A percentile compares a stretch with the other conserved stretches of the same genome.
These are phyloP conservation scores for Arenaria interpres DNA, from an alignment of 2,113 vertebrate genomes.

Conservation along the genomic window DNA sequence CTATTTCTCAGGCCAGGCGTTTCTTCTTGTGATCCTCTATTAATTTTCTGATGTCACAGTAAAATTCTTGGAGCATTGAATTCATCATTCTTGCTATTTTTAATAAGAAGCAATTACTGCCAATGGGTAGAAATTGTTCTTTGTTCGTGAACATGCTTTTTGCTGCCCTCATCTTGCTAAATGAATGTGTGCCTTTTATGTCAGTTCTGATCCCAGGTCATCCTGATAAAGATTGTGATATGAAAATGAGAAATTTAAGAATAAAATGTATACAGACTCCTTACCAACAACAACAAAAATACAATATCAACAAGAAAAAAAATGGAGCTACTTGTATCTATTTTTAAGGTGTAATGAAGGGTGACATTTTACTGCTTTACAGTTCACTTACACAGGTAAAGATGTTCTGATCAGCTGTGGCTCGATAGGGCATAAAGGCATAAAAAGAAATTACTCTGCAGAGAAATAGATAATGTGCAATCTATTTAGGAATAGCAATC, in stretches of 20 bases:
- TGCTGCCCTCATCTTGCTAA: background rate
- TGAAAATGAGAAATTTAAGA: background rate
- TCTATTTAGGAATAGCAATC: conserved; percentile 4
- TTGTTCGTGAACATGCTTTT: background rate
- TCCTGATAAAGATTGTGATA: background rate
- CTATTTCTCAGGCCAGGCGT: background rate
- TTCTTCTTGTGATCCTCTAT: background rate
- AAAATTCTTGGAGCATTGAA: background rate
- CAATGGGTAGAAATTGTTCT: background rate
- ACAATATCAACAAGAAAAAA: background rate
- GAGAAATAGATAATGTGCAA: background rate
- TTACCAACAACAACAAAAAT: background rate
- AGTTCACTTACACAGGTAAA: background rate
- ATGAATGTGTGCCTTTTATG: background rate
- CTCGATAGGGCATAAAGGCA: background rate
- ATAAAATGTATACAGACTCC: background rate
- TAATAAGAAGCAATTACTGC: background rate
- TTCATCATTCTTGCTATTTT: background rate
- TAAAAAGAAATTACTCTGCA: background rate
- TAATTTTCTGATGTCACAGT: background rate
- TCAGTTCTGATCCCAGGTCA: background rate
- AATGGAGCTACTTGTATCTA: rapidly evolving
- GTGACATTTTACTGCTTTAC: background rate
- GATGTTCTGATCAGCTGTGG: background rate
- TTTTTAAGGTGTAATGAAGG: background rate